Evolutionary conservation across 2,113 vertebrate genomes (phyloP), one percentile per base, ranked within the genome.

Genomic region (Sminthopsis crassicaudata): DNA sequence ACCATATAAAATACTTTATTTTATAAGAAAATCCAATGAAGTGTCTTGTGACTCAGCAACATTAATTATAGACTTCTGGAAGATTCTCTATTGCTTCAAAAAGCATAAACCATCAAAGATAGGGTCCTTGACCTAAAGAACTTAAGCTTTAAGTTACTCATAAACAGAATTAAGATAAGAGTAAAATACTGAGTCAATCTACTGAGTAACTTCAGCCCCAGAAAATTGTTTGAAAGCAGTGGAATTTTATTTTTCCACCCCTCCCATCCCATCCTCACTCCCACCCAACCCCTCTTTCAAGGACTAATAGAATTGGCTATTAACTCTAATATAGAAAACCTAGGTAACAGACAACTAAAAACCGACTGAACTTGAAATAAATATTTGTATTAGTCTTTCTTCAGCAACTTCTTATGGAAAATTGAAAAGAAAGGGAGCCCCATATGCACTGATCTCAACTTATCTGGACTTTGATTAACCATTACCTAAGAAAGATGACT

Each of bases 131-230:
- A 95, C 96, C 97, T 93, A 90, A 97, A 94, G 84, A 96, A 90
- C 93, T 97, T 97, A 97, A 92, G 90, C 26, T 92, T 91, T 94
- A 97, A 96, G 94, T 96, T 51, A 93, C 90, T 19, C 10, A 57
- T 97, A 97, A 96, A 97, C 95, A 22, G 97, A 94, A 91, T 5
- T 89, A 92, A 96, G 95, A 93, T 97, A 96, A 93, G 91, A 67
- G 30, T 92, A 92, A 95, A 96, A 95, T 46, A 93, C n/a, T 42
- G 26, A 67, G 46, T 93, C 50, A 36, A 6, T 97, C 96, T 94
- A 84, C 48, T 42, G 57, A 84, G 19, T 94, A n/a, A 2, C 9
- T 67, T 92, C 10, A 53, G 51, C 67, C 50, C 48, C 30, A n/a
- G 26, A 19, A 92, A 36, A 3, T 36, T 50, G 30, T 48, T 48